Evolutionary conservation across 92 coral and sea anemone genomes (phyloP).

Genomic region (Palythoa grandis): DNA sequence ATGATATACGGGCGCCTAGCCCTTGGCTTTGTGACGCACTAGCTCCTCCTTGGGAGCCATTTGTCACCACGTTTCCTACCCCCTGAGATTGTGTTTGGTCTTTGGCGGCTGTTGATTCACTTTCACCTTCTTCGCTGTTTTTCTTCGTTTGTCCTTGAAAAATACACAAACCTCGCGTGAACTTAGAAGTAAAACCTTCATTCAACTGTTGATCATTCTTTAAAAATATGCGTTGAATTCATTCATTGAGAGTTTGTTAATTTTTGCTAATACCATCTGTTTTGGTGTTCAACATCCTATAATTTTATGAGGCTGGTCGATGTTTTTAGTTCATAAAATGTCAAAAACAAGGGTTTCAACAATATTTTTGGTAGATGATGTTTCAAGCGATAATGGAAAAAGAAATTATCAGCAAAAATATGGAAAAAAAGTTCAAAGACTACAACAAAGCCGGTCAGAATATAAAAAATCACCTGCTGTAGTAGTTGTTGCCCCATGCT

Average conservation of each 20-base stretch:
- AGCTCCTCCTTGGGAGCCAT: slow-evolving; percentile 47
- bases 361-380: too few species aligned
- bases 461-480: slow-evolving; percentile 1
- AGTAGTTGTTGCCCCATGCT: slow-evolving; percentile 30
- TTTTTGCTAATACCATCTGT: too few species aligned
- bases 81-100: slow-evolving; percentile 49
- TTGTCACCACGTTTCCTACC: slow-evolving; percentile 36
- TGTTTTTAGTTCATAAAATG: too few species aligned
- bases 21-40: slow-evolving; percentile 29
- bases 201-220: background rate
- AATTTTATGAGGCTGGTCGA: too few species aligned
- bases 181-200: background rate
- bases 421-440: too few species aligned
- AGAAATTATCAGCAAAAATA: too few species aligned
- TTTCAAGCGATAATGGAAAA: too few species aligned
- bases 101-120: slow-evolving; percentile 45
- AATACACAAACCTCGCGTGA: background rate
- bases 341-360: too few species aligned
- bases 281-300: too few species aligned
- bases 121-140: slow-evolving; percentile 42
- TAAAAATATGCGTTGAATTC: background rate
- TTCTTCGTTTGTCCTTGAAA: slow-evolving; percentile 55
- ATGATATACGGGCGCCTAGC: slow-evolving; percentile 27
- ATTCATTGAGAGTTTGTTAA: too few species aligned
- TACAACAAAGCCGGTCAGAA: background rate